Conservation (phyloP, 2,113 vertebrate genomes). For the Alces alces region DNA sequence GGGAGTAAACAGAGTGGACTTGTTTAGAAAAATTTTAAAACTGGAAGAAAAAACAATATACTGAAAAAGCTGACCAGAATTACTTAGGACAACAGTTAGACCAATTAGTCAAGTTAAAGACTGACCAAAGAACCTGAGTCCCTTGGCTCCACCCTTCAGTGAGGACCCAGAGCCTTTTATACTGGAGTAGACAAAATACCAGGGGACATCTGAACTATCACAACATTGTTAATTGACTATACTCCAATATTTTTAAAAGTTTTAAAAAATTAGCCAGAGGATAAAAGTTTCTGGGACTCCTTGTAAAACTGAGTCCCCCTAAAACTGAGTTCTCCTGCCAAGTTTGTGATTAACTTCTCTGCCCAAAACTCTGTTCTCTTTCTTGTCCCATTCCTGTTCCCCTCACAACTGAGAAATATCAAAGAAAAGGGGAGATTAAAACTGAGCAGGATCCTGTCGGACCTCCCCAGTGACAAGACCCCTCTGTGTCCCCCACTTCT, state of each 20-base stretch:
- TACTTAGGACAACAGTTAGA: neutral
- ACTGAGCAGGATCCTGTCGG: neutral
- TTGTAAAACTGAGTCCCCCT: neutral
- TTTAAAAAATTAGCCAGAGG: neutral
- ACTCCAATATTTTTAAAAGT: neutral
- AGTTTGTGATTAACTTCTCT: neutral
- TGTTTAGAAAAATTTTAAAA: neutral
- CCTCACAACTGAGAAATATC: neutral
- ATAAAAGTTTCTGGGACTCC: neutral
- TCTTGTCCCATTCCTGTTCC: neutral
- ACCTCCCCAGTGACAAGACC: neutral
- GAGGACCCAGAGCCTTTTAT: neutral
- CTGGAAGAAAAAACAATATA: neutral
- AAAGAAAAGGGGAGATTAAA: neutral
- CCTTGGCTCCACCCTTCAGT: neutral
- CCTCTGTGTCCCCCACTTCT: neutral
- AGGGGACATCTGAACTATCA: neutral
- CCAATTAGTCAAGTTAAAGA: neutral
- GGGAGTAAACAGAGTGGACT: neutral
- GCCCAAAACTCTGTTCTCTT: neutral
- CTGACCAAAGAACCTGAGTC: neutral
- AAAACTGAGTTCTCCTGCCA: neutral
- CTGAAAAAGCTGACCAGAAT: neutral
- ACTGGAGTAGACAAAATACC: neutral
- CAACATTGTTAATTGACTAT: neutral